Conservation (phyloP, 2,797 vertebrate species). For the Hyperoplus lanceolatus region DNA sequence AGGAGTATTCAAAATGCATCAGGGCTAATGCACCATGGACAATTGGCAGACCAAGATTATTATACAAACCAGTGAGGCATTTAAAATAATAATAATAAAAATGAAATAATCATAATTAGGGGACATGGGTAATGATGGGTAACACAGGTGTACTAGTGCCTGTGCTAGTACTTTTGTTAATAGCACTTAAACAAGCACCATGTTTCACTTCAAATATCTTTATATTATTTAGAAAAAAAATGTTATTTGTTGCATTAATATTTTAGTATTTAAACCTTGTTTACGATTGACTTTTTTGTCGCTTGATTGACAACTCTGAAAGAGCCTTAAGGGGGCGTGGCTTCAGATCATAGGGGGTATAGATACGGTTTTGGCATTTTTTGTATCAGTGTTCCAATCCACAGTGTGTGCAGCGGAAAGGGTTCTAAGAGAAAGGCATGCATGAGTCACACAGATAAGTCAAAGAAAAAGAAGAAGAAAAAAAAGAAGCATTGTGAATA, state of each 20-base stretch:
- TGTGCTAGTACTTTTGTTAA: conserved; percentile 37
- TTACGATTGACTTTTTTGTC: conserved; percentile 29
- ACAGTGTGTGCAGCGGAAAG: conserved; percentile 57
- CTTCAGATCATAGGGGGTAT: conserved; percentile 16
- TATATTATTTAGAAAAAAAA: conserved; percentile 31
- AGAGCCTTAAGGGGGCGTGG: conserved; percentile 15
- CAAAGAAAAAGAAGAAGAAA: conserved; percentile 27
- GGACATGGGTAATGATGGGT: conserved; percentile 21
- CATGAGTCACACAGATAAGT: conserved; percentile 66
- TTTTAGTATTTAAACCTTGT: conserved; percentile 19
- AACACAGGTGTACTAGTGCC: conserved; percentile 42
- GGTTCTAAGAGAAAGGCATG: conserved; percentile 71
- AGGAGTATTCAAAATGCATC: conserved; percentile 40
- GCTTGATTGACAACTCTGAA: conserved; percentile 31
- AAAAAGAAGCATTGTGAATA: conserved; percentile 50
- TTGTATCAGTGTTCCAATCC: conserved; percentile 53
- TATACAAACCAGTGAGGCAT: conserved; percentile 29
- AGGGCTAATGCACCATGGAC: conserved; percentile 43
- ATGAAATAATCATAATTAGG: conserved; percentile 33
- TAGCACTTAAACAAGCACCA: conserved; percentile 62
- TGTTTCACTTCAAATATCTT: conserved; percentile 42
- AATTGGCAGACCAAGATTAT: conserved; percentile 41
- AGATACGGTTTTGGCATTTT: conserved; percentile 43
- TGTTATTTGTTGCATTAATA: conserved; percentile 17
- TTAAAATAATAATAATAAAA: conserved; percentile 38